Base-by-base conservation (phyloP, 1,140 invertebrate species). In the Hycleus cichorii region DNA sequence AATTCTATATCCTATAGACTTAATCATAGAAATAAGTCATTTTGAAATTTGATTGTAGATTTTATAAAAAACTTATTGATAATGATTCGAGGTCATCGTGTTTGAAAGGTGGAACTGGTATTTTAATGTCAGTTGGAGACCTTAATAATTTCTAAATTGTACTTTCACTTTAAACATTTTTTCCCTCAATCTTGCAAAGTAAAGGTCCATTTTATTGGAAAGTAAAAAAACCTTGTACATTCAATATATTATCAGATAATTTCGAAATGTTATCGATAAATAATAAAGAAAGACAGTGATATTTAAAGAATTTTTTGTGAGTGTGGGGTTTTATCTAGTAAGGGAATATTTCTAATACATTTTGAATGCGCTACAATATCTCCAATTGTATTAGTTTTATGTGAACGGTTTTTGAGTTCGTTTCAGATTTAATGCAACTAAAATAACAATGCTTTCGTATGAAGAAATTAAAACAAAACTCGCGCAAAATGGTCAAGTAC, bases 401-500 rank as follows among this genome's bases (percentile, higher is more conserved):
- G 57, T 39, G 49, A 38, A 45, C 39, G 49, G 53, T 57, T 50
- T 49, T 42, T 45, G 39, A 60, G 25, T 25, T 57, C 40, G 45
- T 62, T 52, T 44, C 12, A 24, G 18, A 18, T 39, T 45, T 39
- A 52, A 45, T 46, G 18, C 32, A 47, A 24, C 46, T 55, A 39
- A 40, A 48, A 46, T 48, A 48, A 57, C 11, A 8, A 60, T 65
- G 64, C 10, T 39, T 39, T 48, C 58, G 12, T 9, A 59, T n/a
- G 52, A 51, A n/a, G 46, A 58, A 53, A 44, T 65, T 7, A 39
- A 55, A 51, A 45, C 48, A 47, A 53, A 59, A 24, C 49, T 73
- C 5, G 63, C 64, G 32, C 71, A 75, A 58, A 76, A 79, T 62
- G 74, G 76, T 51, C 95, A 98, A 77, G 83, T 88, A 51, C 94